Evolutionary conservation across 1,140 invertebrate species (phyloP).

Genomic region (Zaprionus camerounensis): DNA sequence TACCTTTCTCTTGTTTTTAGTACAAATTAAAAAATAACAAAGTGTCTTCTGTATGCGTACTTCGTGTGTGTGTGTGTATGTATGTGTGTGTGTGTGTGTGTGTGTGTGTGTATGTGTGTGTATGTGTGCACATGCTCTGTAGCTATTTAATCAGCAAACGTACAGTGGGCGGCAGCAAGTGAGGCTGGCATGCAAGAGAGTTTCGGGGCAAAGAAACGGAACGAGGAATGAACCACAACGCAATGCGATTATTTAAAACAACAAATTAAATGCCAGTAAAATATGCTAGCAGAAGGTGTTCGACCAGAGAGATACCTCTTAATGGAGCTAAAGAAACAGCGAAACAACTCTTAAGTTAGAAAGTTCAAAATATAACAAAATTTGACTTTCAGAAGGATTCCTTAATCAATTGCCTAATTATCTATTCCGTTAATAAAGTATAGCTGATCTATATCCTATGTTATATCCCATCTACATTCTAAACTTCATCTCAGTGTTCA

Average conservation of each 20-base stretch:
- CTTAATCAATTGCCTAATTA: no score
- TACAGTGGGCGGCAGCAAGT: not conserved
- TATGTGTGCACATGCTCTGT: not conserved
- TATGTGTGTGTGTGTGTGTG: not conserved
- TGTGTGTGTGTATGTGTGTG: not conserved
- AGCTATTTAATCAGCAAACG: not conserved
- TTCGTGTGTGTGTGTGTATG: not conserved
- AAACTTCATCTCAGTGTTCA: no score
- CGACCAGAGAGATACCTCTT: not conserved
- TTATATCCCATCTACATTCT: no score
- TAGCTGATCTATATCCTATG: no score
- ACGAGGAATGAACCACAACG: not conserved
- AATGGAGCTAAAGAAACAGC: no score
- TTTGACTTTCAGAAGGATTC: no score
- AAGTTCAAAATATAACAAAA: no score
- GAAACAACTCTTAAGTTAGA: no score
- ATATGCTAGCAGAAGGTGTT: not conserved
- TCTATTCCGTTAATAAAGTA: no score
- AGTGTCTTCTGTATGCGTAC: not conserved
- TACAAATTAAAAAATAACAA: conserved; percentile 1
- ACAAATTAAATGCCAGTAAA: not conserved
- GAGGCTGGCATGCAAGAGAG: not conserved
- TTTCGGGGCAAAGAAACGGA: not conserved
- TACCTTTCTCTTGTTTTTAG: not conserved
- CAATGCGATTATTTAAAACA: conserved; percentile 4